Percentiles rank a stretch among this genome's conserved stretches.
Evolutionary conservation across 2,113 vertebrate genomes (phyloP).

Genomic region (Caranx melampygus): DNA sequence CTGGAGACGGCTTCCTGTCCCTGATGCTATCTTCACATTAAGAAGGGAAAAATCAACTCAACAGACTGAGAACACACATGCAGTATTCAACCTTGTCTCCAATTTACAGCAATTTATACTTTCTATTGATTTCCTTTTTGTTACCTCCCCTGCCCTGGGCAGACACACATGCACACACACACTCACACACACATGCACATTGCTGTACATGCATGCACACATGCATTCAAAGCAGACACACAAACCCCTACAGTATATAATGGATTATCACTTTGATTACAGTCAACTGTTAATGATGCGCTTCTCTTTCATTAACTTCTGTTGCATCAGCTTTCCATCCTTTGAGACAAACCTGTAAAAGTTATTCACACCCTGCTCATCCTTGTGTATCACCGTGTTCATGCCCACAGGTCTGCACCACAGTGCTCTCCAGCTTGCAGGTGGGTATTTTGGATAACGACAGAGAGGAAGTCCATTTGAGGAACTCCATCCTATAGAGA

Average conservation of each 20-base stretch:
- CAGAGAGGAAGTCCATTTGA: neutral
- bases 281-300: neutral
- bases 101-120: conserved; percentile 14
- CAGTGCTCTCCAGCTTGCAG: neutral
- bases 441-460: neutral
- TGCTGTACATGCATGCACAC: neutral
- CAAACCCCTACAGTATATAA: neutral
- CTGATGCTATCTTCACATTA: conserved; percentile 6
- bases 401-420: neutral
- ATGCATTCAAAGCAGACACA: neutral
- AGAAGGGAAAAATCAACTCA: neutral
- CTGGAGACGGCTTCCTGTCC: conserved; percentile 24
- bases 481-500: neutral
- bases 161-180: neutral
- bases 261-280: neutral
- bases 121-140: neutral
- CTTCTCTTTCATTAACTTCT: neutral
- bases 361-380: neutral
- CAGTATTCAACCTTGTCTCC: neutral
- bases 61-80: neutral
- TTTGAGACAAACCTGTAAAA: neutral
- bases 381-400: neutral
- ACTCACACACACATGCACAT: neutral
- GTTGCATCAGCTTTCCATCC: neutral
- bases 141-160: neutral